A percentile compares a stretch with the other conserved stretches of the same genome.
Evolutionary conservation across 2,113 vertebrate species (phyloP).

Genomic region (Rynchops niger): DNA sequence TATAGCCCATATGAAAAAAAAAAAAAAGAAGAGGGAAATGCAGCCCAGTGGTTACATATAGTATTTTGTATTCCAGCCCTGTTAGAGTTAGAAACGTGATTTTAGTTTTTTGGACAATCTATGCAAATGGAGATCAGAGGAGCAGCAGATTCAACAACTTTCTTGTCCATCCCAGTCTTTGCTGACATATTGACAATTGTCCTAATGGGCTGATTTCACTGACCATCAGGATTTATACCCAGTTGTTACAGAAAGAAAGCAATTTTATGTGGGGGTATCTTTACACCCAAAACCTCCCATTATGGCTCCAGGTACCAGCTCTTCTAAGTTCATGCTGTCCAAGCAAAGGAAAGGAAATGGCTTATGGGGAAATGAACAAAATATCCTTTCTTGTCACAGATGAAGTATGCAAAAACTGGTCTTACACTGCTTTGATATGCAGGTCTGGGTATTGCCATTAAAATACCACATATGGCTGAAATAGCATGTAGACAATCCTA

Average conservation of each 20-base stretch:
- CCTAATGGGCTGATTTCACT: neutral
- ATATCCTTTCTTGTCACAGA: neutral
- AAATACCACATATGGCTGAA: neutral
- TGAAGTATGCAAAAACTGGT: neutral
- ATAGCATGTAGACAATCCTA: constrained; percentile 14
- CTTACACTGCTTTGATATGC: neutral
- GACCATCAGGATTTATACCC: neutral
- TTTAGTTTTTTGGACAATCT: neutral
- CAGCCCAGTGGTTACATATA: neutral
- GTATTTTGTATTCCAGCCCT: neutral
- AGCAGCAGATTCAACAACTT: neutral
- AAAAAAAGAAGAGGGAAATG: neutral
- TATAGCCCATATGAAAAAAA: fast-evolving
- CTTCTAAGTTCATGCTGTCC: neutral
- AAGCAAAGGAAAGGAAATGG: neutral
- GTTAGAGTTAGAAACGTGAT: neutral
- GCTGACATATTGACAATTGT: neutral
- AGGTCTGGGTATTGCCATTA: neutral
- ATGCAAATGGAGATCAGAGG: neutral
- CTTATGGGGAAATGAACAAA: neutral
- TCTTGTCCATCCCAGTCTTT: neutral
- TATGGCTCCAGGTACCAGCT: neutral
- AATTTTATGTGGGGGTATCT: neutral
- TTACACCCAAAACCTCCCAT: neutral
- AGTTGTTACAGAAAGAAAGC: neutral